A percentile compares a stretch with the other conserved stretches of the same genome.
Evolutionary conservation across 1,140 invertebrate genomes (phyloP).

Genomic region (Rhopalosiphum padi): DNA sequence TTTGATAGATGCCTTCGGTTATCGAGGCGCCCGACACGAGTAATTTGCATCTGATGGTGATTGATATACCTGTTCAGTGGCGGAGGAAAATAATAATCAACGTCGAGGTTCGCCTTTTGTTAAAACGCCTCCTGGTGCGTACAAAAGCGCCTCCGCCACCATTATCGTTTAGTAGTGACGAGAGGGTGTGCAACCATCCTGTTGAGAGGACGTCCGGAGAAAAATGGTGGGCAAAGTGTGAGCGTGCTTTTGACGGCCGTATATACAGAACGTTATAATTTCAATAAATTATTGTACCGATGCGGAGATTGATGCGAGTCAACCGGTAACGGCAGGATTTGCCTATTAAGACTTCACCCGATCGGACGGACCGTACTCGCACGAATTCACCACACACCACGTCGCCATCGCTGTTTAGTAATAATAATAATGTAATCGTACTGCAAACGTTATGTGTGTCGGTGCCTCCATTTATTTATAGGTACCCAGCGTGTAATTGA

Average conservation of each 20-base stretch:
- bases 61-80: slow-evolving; percentile 46
- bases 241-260: slow-evolving; percentile 9
- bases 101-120: slow-evolving; percentile 40
- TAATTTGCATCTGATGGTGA: slow-evolving; percentile 54
- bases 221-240: background rate
- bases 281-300: slow-evolving; percentile 42
- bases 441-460: background rate
- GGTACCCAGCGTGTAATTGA: background rate
- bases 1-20: slow-evolving; percentile 50
- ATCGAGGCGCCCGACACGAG: slow-evolving; percentile 29
- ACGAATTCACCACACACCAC: background rate
- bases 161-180: background rate
- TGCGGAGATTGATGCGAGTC: background rate
- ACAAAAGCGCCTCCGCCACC: slow-evolving; percentile 26
- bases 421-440: background rate
- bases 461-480: background rate
- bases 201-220: background rate
- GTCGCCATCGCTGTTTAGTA: background rate
- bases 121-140: slow-evolving; percentile 24
- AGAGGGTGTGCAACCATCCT: background rate
- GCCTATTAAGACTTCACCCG: background rate
- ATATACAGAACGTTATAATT: slow-evolving; percentile 9
- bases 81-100: slow-evolving; percentile 32
- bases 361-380: background rate
- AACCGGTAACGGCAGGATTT: background rate